Percentiles rank a stretch among this genome's conserved stretches.
Evolutionary conservation across 1,140 invertebrate genomes (phyloP).

Genomic region (Monochamus saltuarius): DNA sequence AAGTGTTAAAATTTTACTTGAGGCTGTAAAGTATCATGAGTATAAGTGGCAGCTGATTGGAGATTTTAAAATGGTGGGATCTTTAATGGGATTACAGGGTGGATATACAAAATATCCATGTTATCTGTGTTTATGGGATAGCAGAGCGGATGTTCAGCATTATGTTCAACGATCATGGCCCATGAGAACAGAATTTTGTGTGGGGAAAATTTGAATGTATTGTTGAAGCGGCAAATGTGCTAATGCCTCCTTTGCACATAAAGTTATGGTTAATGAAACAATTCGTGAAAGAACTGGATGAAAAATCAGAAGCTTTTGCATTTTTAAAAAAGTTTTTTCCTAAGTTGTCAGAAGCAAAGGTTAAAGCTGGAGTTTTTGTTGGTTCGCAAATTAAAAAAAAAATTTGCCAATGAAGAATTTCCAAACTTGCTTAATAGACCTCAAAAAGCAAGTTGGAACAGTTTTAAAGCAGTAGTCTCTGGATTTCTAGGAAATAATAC

Average conservation of each 20-base stretch:
- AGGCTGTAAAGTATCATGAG: neutral
- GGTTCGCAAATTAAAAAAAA: constrained; percentile 3
- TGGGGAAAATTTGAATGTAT: constrained; percentile 50
- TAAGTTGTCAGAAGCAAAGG: constrained; percentile 14
- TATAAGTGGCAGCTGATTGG: neutral
- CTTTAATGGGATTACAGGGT: constrained; percentile 49
- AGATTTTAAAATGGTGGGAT: constrained; percentile 34
- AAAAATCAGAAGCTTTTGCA: constrained; percentile 10
- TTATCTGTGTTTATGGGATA: constrained; percentile 54
- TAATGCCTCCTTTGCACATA: constrained; percentile 35
- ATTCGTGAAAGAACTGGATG: constrained; percentile 43
- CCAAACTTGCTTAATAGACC: neutral
- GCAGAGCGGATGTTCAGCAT: constrained; percentile 44
- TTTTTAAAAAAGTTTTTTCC: constrained; percentile 7
- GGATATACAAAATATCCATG: constrained; percentile 53
- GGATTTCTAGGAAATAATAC: constrained; percentile 39
- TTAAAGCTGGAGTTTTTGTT: constrained; percentile 16
- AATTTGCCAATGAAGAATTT: neutral
- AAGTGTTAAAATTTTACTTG: neutral
- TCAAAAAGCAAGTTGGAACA: neutral
- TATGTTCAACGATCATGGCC: constrained; percentile 44
- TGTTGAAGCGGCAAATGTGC: neutral
- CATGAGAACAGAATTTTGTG: constrained; percentile 41
- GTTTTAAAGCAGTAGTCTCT: constrained; percentile 37
- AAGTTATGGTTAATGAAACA: constrained; percentile 47